Evolutionary conservation across 2,888 invertebrate genomes (phyloP), one percentile per base, ranked within the genome.

Genomic region (Parnassius orleans): DNA sequence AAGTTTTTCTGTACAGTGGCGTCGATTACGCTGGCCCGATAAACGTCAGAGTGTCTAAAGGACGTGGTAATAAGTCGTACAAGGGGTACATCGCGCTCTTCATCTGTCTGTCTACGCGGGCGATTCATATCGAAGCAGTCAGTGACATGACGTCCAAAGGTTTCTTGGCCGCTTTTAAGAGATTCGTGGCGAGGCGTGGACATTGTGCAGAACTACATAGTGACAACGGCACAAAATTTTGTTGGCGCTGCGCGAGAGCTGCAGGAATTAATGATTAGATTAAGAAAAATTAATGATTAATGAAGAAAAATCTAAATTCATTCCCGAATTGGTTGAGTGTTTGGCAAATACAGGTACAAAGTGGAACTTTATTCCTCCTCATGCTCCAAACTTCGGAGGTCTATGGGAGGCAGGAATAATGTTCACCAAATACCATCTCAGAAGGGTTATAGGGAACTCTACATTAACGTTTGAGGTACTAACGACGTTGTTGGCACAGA

Each of bases 91-190:
- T 68, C 14, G 65, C 57, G 14, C 24, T 67, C 2, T 67, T 66
- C 19, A 53, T 70, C 12, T 71, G 69, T 55, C 65, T 72, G 66
- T 65, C 58, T 0, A 68, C 71, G 3, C 52, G 65, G 15, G 71
- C 68, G 1, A 41, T 69, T 1, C 70, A 70, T 15, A 11, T 72
- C 1, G 70, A 69, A 42, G 56, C 60, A 7, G 68, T 70, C 1
- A 60, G 59, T n/a, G 68, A 68, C 47, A 11, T 70, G 44, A 66
- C 63, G 2, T n/a, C 64, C 1, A 10, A 66, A 47, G 66, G 60
- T 0, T 74, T 69, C 53, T 42, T 42, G n/a, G 53, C 14, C n/a
- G 42, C 14, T 1, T 43, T 53, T 43, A 43, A 1, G 11, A n/a
- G 43, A 14, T 14, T 43, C 10, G 15, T 53, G 1, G n/a, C 43